phyloP scores from a whole-genome alignment of 2,113 vertebrate genomes.

The Actinemys pallida region DNA sequence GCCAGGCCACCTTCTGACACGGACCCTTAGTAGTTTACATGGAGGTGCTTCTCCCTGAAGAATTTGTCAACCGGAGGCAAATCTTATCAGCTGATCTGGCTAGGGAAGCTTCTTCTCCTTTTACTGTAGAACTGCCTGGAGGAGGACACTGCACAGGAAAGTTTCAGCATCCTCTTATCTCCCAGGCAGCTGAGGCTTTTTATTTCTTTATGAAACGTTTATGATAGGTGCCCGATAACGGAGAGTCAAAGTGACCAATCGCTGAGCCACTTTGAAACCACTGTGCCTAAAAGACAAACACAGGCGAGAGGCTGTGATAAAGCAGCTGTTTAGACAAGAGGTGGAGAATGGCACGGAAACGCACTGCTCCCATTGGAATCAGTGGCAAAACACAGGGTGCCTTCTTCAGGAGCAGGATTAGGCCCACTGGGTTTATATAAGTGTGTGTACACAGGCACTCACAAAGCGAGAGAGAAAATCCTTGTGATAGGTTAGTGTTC shows the following conservation, averaged over 20 bases:
- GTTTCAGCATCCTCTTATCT: background rate
- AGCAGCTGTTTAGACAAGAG: constrained; percentile 42
- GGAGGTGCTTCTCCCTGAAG: background rate
- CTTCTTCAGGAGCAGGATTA: background rate
- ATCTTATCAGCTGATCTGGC: accelerated
- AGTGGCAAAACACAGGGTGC: background rate
- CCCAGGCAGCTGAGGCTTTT: background rate
- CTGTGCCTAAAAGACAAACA: constrained; percentile 52
- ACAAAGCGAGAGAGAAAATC: background rate
- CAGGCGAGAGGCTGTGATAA: background rate
- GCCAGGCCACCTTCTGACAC: background rate
- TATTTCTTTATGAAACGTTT: constrained; percentile 26
- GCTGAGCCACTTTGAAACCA: background rate
- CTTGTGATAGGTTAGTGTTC: background rate
- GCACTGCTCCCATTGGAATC: background rate
- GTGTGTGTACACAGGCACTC: background rate
- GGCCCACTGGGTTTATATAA: background rate
- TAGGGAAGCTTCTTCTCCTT: constrained; percentile 28
- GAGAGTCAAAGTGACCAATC: background rate
- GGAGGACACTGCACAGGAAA: accelerated
- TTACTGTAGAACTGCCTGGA: background rate
- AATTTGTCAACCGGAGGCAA: background rate
- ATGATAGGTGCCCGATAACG: background rate
- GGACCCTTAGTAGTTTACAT: background rate
- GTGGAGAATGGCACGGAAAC: constrained; percentile 19